Conservation (phyloP, 1,140 invertebrate genomes). For the Nymphalis io region DNA sequence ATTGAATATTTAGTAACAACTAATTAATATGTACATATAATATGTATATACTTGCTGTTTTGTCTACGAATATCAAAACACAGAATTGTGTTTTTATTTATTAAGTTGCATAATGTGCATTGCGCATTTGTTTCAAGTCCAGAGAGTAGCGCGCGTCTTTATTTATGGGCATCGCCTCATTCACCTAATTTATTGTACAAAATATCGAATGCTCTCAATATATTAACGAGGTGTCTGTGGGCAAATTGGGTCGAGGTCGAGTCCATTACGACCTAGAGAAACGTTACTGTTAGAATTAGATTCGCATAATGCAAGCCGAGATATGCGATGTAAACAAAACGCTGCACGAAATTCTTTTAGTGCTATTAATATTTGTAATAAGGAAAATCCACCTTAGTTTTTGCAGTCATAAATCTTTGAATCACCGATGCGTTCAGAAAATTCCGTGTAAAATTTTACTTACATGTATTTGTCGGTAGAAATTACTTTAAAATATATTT, state of each 20-base stretch:
- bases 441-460: constrained; percentile 3
- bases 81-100: no score
- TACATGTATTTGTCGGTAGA: not conserved
- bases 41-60: no score
- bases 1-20: not conserved
- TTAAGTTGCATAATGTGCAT: not conserved
- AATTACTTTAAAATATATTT: not conserved
- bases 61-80: no score
- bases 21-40: no score
- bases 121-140: constrained; percentile 11
- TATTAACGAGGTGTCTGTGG: constrained; percentile 56
- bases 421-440: not conserved
- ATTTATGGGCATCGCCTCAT: constrained; percentile 38
- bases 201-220: constrained; percentile 57
- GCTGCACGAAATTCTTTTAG: constrained; percentile 22
- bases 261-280: constrained; percentile 60
- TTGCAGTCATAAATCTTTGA: not conserved
- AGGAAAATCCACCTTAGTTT: constrained; percentile 4
- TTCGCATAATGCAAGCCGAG: constrained; percentile 37
- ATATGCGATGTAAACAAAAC: constrained; percentile 31
- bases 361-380: not conserved
- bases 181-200: constrained; percentile 49
- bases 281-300: constrained; percentile 46
- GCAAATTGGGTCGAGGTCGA: constrained; percentile 68
- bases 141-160: constrained; percentile 3